Conservation (phyloP, 2,113 vertebrate genomes). For the Hippocampus guttulatus region DNA sequence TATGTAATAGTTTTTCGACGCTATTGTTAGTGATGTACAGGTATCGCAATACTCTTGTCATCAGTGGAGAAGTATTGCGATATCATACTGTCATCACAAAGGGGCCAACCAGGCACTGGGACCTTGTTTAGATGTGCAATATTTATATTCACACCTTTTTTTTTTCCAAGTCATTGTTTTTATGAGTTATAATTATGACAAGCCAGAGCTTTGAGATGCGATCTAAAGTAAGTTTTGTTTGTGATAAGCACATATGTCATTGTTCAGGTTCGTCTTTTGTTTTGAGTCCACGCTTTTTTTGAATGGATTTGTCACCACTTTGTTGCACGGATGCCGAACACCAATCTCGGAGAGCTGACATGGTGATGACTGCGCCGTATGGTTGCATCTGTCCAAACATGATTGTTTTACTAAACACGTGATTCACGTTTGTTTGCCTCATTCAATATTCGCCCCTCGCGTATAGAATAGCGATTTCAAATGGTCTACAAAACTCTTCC, state of each 20-base stretch:
- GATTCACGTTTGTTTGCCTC: constrained; percentile 26
- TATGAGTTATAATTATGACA: constrained; percentile 27
- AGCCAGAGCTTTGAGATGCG: constrained; percentile 24
- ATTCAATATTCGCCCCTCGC: constrained; percentile 4
- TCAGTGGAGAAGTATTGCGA: too few relatives aligned
- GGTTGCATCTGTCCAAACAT: constrained; percentile 47
- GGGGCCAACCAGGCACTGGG: constrained; percentile 49
- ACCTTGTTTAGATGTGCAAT: constrained; percentile 77
- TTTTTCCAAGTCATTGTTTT: constrained; percentile 39
- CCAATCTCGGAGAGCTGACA: constrained; percentile 20
- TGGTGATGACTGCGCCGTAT: constrained; percentile 36
- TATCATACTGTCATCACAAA: background rate
- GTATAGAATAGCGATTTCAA: constrained; percentile 20
- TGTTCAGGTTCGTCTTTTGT: constrained; percentile 28
- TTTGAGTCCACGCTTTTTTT: constrained; percentile 5
- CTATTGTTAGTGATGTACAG: background rate
- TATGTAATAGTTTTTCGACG: too few relatives aligned
- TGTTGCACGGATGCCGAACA: constrained; percentile 11
- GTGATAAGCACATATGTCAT: constrained; percentile 26
- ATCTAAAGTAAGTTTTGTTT: constrained; percentile 2
- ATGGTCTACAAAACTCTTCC: constrained; percentile 23
- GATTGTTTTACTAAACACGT: constrained; percentile 16
- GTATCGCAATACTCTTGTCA: background rate
- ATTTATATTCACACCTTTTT: constrained; percentile 64
- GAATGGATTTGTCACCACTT: constrained; percentile 15